A percentile compares a stretch with the other conserved stretches of the same genome.
Conservation (phyloP, 2,113 vertebrate genomes). For the Tupaia tana region DNA sequence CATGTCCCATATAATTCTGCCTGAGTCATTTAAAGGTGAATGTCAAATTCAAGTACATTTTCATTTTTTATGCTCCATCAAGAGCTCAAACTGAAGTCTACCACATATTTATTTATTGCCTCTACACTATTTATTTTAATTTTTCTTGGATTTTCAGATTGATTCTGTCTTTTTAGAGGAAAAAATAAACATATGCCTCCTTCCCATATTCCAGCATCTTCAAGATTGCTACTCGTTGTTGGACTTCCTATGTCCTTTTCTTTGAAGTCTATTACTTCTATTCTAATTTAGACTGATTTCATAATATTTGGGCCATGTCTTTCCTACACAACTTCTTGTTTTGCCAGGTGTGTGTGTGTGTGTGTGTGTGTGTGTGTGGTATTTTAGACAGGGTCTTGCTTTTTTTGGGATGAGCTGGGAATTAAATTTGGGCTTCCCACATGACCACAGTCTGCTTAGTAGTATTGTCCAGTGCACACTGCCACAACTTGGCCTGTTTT, state of each 20-base stretch:
- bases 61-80: not conserved
- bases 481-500: too few relatives aligned
- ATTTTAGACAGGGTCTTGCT: too few relatives aligned
- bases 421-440: too few relatives aligned
- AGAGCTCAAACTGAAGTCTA: not conserved
- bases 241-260: not conserved
- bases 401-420: too few relatives aligned
- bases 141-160: conserved; percentile 37
- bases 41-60: not conserved
- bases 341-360: not conserved
- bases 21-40: not conserved
- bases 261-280: not conserved
- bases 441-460: too few relatives aligned
- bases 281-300: not conserved
- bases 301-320: conserved; percentile 21
- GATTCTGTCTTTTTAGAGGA: not conserved
- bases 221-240: not conserved
- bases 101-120: not conserved
- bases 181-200: not conserved
- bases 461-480: too few relatives aligned
- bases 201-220: not conserved
- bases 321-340: not conserved
- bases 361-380: too few relatives aligned
- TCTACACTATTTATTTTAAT: not conserved
- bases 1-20: not conserved